Evolutionary conservation across 2,797 vertebrate species (phyloP).

Genomic region (Microctenopoma stevenorrisi): DNA sequence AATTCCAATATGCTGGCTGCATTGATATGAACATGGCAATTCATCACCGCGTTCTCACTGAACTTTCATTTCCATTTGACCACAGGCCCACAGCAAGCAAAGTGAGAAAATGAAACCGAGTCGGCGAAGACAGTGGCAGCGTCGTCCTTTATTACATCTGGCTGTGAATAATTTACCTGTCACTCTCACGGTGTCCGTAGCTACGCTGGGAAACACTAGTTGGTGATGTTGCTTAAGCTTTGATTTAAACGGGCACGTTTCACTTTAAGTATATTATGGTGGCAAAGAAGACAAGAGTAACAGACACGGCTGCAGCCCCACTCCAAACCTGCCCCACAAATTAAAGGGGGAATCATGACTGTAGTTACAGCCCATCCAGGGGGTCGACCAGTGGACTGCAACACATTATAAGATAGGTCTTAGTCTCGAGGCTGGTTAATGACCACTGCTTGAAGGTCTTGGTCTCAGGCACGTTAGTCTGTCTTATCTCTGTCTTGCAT

Average conservation of each 20-base stretch:
- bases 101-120: slow-evolving; percentile 48
- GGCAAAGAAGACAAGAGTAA: too few species aligned
- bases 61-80: slow-evolving; percentile 63
- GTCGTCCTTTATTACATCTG: slow-evolving; percentile 53
- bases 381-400: too few species aligned
- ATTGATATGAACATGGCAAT: slow-evolving; percentile 41
- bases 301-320: too few species aligned
- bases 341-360: too few species aligned
- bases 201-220: slow-evolving; percentile 17
- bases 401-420: too few species aligned
- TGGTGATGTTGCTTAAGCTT: neutral
- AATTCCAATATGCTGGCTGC: slow-evolving; percentile 39
- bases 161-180: slow-evolving; percentile 49
- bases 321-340: too few species aligned
- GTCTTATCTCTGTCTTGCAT: too few species aligned
- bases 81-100: slow-evolving; percentile 38
- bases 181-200: slow-evolving; percentile 36
- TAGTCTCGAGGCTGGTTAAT: too few species aligned
- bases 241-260: slow-evolving; percentile 14
- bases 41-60: slow-evolving; percentile 60
- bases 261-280: neutral
- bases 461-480: too few species aligned
- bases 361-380: too few species aligned
- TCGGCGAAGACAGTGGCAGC: slow-evolving; percentile 19
- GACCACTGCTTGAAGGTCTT: too few species aligned